Evolutionary conservation across 2,888 invertebrate species (phyloP).

Genomic region (Napeogenes sylphis): DNA sequence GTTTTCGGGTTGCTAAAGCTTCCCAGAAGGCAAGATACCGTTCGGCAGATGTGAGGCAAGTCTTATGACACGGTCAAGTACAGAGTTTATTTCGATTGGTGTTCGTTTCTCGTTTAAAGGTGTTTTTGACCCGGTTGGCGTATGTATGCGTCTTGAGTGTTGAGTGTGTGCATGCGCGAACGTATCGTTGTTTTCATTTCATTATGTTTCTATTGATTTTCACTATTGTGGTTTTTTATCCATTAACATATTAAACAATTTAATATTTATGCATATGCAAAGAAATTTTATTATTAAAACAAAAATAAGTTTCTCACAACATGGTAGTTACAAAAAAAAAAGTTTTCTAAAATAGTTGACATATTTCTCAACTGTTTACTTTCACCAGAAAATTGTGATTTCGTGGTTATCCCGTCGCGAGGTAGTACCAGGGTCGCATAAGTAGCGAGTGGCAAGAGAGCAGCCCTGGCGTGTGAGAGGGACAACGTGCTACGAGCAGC

Average conservation of each 20-base stretch:
- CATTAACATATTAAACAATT: neutral
- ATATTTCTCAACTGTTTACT: slow-evolving; percentile 45
- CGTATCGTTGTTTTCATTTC: slow-evolving; percentile 69
- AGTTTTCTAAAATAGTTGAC: slow-evolving; percentile 39
- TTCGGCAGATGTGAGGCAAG: slow-evolving; percentile 68
- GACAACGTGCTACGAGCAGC: slow-evolving; percentile 53
- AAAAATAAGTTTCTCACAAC: slow-evolving; percentile 24
- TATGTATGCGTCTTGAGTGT: slow-evolving; percentile 36
- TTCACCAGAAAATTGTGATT: slow-evolving; percentile 64
- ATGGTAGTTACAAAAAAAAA: slow-evolving; percentile 21
- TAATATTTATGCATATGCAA: slow-evolving; percentile 1
- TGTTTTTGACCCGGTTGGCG: slow-evolving; percentile 75
- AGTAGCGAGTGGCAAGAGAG: slow-evolving; percentile 35
- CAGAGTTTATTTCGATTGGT: slow-evolving; percentile 68
- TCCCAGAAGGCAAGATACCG: slow-evolving; percentile 75
- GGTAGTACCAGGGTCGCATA: slow-evolving; percentile 46
- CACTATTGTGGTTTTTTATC: neutral
- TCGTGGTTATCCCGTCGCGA: slow-evolving; percentile 53
- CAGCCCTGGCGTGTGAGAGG: slow-evolving; percentile 63
- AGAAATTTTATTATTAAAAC: slow-evolving; percentile 22
- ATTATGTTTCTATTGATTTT: slow-evolving; percentile 73
- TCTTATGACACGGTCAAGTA: slow-evolving; percentile 73
- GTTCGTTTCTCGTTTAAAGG: slow-evolving; percentile 71
- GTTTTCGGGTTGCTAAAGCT: slow-evolving; percentile 70
- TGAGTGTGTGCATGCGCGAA: slow-evolving; percentile 53